phyloP scores from a whole-genome alignment of 2,888 invertebrate species.

The Ormyrus nitidulus region DNA sequence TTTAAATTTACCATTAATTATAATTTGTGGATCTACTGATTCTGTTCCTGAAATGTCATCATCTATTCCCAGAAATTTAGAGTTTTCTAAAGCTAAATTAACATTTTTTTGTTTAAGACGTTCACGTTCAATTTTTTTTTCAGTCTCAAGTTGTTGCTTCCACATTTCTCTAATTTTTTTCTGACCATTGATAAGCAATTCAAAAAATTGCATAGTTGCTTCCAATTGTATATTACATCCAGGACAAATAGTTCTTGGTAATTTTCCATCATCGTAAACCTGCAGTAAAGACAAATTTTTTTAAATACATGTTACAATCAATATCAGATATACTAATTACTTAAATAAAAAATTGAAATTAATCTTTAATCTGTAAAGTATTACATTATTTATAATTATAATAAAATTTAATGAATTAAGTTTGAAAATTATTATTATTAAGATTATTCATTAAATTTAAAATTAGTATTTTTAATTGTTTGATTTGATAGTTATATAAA shows the following conservation, averaged over 20 bases:
- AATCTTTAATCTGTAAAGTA: constrained; percentile 15
- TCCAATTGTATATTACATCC: constrained; percentile 87
- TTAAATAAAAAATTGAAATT: constrained; percentile 34
- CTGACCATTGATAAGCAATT: constrained; percentile 84
- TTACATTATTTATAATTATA: constrained; percentile 9
- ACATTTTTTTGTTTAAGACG: constrained; percentile 52
- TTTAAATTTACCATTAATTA: constrained; percentile 76
- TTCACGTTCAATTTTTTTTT: constrained; percentile 68
- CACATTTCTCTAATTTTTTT: constrained; percentile 77
- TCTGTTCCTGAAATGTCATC: constrained; percentile 60
- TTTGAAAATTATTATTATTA: too few species aligned
- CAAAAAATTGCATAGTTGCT: constrained; percentile 85
- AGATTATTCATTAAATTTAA: too few species aligned
- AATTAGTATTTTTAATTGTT: neutral
- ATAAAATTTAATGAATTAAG: too few species aligned
- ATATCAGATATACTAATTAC: too few species aligned
- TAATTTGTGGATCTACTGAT: constrained; percentile 75
- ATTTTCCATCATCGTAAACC: constrained; percentile 83
- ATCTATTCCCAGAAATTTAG: constrained; percentile 59
- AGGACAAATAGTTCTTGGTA: constrained; percentile 85
- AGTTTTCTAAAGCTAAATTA: constrained; percentile 55
- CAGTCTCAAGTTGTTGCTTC: constrained; percentile 74
- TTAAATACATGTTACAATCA: too few species aligned
- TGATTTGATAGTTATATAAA: constrained; percentile 2
- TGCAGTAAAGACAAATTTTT: constrained; percentile 69